A percentile compares a stretch with the other conserved stretches of the same genome.
These are phyloP conservation scores for Amphibalanus amphitrite DNA, from an alignment of 1,140 invertebrate species.

Conservation along the genomic window DNA sequence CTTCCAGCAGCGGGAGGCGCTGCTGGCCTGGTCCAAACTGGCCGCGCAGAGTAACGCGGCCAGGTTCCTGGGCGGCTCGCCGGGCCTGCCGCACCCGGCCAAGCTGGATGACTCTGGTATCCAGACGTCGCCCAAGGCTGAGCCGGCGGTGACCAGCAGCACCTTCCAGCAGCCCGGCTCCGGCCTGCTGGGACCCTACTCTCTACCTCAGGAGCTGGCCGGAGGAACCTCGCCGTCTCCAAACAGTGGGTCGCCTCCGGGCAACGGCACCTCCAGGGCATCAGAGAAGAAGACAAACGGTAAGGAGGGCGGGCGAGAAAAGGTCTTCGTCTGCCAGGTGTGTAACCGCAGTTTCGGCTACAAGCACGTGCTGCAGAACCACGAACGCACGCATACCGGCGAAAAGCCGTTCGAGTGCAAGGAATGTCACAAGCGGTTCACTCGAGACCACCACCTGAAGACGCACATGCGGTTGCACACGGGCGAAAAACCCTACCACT, in stretches of 20 bases:
- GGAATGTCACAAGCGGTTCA: conserved; percentile 86
- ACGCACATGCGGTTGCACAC: conserved; percentile 84
- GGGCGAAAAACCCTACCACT: conserved; percentile 82
- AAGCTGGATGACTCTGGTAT: conserved; percentile 5
- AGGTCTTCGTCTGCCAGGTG: conserved; percentile 64
- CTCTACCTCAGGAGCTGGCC: background rate
- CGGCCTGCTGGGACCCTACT: background rate
- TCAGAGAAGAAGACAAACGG: background rate
- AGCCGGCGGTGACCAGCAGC: background rate
- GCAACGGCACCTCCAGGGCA: background rate
- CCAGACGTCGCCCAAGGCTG: background rate
- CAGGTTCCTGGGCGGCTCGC: background rate
- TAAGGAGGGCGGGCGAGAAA: background rate
- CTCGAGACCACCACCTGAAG: conserved; percentile 82
- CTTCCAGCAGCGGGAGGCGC: background rate
- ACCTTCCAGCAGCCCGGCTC: background rate
- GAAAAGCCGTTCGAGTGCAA: conserved; percentile 92
- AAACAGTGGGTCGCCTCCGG: background rate
- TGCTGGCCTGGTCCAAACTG: conserved; percentile 5
- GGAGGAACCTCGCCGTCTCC: background rate
- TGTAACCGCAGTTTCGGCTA: conserved; percentile 79
- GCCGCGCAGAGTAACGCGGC: background rate
- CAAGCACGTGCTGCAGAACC: conserved; percentile 88
- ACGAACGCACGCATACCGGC: conserved; percentile 89
- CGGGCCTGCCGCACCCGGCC: background rate